A percentile compares a stretch with the other conserved stretches of the same genome.
Evolutionary conservation across 2,888 invertebrate species (phyloP).

Genomic region (Papilio protenor): DNA sequence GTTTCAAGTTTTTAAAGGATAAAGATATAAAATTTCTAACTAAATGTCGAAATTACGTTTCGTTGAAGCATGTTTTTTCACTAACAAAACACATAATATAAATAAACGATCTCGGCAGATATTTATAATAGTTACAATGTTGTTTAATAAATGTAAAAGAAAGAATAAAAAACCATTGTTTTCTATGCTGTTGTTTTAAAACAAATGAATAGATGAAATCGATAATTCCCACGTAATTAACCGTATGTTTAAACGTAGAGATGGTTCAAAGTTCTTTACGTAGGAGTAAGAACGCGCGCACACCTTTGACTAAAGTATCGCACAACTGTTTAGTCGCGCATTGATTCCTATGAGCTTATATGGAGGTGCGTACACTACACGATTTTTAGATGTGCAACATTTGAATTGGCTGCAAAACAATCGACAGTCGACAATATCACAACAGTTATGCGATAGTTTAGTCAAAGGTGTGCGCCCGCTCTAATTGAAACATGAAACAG

Average conservation of each 20-base stretch:
- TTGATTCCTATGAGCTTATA: too few species aligned
- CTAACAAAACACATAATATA: background rate
- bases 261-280: background rate
- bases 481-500: background rate
- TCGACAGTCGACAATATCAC: too few species aligned
- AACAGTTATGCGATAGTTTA: too few species aligned
- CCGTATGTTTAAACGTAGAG: background rate
- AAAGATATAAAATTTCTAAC: background rate
- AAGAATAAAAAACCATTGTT: background rate
- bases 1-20: background rate
- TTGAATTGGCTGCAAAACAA: too few species aligned
- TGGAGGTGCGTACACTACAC: too few species aligned
- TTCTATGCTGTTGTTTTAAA: background rate
- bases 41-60: background rate
- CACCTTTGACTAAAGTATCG: too few species aligned
- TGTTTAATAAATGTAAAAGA: background rate
- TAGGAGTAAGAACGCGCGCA: background rate
- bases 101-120: background rate
- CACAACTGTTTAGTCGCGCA: too few species aligned
- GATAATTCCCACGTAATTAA: background rate
- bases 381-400: too few species aligned
- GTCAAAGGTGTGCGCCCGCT: too few species aligned
- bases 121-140: too few species aligned
- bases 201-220: slow-evolving; percentile 1
- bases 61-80: background rate